phyloP scores from a whole-genome alignment of 1,140 invertebrate species.

The Drosophila paulistorum region DNA sequence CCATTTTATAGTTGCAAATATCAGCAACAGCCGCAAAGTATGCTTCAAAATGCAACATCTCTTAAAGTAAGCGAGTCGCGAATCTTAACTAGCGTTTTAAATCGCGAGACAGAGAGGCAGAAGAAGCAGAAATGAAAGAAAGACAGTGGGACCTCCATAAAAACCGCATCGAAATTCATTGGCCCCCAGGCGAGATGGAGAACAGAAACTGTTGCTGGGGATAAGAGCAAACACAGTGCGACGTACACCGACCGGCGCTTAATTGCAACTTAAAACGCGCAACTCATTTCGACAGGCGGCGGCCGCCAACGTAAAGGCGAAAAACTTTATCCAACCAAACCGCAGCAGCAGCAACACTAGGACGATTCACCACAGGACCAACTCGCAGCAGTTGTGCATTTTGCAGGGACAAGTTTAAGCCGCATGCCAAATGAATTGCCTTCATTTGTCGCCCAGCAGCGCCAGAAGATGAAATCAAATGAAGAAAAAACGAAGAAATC shows the following conservation, averaged over 20 bases:
- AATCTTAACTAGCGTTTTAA: conserved; percentile 6
- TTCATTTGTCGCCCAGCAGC: conserved; percentile 59
- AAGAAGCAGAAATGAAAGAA: background rate
- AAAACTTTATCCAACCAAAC: conserved; percentile 49
- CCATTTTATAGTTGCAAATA: background rate
- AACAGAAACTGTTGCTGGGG: conserved; percentile 5
- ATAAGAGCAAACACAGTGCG: conserved; percentile 30
- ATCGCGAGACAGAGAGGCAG: background rate
- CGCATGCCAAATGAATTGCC: conserved; percentile 70
- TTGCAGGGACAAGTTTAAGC: conserved; percentile 66
- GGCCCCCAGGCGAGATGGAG: background rate
- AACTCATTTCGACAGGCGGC: conserved; percentile 61
- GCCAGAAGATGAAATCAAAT: conserved; percentile 19
- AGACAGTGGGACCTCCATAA: conserved; percentile 1
- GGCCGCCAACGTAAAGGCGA: conserved; percentile 17
- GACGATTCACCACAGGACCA: conserved; percentile 13
- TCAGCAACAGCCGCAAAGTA: conserved; percentile 10
- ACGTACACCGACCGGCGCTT: conserved; percentile 38
- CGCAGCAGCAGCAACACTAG: conserved; percentile 17
- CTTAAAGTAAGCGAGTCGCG: conserved; percentile 24
- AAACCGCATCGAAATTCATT: conserved; percentile 9
- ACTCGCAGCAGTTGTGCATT: conserved; percentile 56
- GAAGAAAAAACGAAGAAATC: conserved; percentile 17
- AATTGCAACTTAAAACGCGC: conserved; percentile 75
- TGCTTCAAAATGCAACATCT: conserved; percentile 1